Evolutionary conservation across 2,113 vertebrate genomes (phyloP).

Genomic region (Butorides virescens): DNA sequence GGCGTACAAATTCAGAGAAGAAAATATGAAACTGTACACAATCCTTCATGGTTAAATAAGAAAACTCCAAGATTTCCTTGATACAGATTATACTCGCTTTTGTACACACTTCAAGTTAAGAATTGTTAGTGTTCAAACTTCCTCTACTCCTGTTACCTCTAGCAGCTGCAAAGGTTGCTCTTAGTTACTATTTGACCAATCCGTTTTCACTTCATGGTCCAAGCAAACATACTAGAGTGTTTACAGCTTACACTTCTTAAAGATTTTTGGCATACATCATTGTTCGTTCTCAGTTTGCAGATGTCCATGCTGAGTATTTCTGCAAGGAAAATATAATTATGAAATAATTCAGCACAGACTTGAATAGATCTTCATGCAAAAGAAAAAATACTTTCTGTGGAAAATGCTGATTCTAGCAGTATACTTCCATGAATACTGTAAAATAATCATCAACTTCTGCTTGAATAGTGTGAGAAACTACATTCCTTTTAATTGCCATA

Average conservation of each 20-base stretch:
- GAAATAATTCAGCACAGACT: conserved; percentile 3
- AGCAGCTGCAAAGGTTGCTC: background rate
- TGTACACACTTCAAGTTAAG: background rate
- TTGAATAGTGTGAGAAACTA: background rate
- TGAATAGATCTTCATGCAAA: background rate
- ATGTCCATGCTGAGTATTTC: background rate
- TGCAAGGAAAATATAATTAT: background rate
- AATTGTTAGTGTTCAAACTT: background rate
- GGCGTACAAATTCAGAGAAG: background rate
- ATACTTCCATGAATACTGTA: background rate
- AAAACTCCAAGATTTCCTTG: background rate
- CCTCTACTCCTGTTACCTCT: background rate
- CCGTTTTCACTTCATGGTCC: background rate
- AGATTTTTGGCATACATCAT: background rate
- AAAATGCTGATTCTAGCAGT: background rate
- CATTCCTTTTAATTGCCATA: background rate
- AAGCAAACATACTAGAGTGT: background rate
- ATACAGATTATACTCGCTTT: background rate
- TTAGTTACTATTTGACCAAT: background rate
- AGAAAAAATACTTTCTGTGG: background rate
- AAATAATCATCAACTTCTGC: background rate
- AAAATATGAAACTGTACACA: background rate
- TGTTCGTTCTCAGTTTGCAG: background rate
- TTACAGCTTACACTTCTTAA: background rate
- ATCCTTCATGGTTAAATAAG: background rate